These are phyloP conservation scores for Enhydra lutris DNA, from an alignment of 2,113 vertebrate genomes.

Conservation along the genomic window DNA sequence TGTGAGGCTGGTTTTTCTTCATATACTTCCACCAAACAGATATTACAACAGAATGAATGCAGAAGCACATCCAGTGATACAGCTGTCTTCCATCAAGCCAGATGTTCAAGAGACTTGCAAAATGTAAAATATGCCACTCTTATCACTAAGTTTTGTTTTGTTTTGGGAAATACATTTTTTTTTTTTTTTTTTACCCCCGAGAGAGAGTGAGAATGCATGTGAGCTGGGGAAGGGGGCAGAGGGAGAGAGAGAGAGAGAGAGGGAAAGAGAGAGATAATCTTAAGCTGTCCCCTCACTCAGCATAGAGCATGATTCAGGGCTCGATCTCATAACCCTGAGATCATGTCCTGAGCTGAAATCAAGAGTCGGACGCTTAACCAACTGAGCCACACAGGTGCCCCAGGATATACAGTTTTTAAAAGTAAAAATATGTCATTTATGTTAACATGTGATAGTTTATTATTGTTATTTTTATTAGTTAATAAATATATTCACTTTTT, in stretches of 20 bases:
- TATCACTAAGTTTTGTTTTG: neutral
- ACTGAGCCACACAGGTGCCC: neutral
- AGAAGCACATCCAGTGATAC: neutral
- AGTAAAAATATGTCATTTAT: neutral
- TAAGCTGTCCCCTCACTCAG: neutral
- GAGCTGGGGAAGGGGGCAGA: neutral
- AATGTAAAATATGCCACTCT: neutral
- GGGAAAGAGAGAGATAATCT: neutral
- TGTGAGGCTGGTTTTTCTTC: neutral
- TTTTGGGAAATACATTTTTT: neutral
- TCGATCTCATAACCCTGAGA: neutral
- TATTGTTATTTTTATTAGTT: neutral
- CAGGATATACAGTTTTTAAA: neutral
- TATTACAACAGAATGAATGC: neutral
- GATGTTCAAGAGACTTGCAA: neutral
- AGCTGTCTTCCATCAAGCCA: neutral
- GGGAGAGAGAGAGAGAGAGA: neutral
- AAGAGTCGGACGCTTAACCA: neutral
- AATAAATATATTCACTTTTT: neutral
- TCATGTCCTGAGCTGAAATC: neutral
- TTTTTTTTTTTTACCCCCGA: neutral
- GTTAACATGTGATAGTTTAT: neutral
- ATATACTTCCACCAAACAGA: neutral
- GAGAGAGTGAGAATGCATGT: neutral
- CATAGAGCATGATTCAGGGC: neutral